Evolutionary conservation across 2,797 vertebrate genomes (phyloP), one percentile per base, ranked within the genome.

Genomic region (Zenarchopterus dispar): DNA sequence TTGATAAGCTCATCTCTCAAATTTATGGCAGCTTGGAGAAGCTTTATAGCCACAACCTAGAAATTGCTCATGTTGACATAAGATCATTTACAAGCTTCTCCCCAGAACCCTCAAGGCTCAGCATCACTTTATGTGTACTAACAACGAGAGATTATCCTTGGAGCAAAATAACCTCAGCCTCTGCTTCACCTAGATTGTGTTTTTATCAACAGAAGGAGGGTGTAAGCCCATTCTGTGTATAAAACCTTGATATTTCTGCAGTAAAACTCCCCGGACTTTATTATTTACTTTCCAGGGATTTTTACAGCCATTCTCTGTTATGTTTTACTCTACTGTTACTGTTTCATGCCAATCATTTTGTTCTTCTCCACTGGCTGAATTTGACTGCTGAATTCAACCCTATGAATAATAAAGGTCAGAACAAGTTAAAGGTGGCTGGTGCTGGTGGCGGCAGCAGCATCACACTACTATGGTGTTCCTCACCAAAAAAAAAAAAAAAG

Each of bases 1-100:
- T 88, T 85, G 86, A 91, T 87, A 81, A 85, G 85, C 78, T 81
- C 86, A 89, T 91, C 86, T 69, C 77, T 91, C 88, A 90, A 67
- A 86, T 85, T 82, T 71, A 91, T 79, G 77, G 85, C 86, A 80
- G 81, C 80, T 76, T 9, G 42, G 55, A 77, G 70, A 84, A 84
- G 83, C 84, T 89, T 91, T 91, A 91, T 84, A 83, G 86, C 80
- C 79, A 75, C 81, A 83, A 77, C 83, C 85, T 78, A 88, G 77
- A 87, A 89, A 87, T 85, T 84, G 81, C 62, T 84, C 73, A 67
- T 81, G 86, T 84, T 87, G 85, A 88, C 88, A 82, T 80, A 57
- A 64, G 77, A 89, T 88, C 80, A 81, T 88, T 88, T 83, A 91
- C 85, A 89, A 84, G 87, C 84, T 63, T 73, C 66, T 78, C 51